These are phyloP conservation scores for Eurypyga helias DNA, from an alignment of 2,113 vertebrate species.

Conservation along the genomic window DNA sequence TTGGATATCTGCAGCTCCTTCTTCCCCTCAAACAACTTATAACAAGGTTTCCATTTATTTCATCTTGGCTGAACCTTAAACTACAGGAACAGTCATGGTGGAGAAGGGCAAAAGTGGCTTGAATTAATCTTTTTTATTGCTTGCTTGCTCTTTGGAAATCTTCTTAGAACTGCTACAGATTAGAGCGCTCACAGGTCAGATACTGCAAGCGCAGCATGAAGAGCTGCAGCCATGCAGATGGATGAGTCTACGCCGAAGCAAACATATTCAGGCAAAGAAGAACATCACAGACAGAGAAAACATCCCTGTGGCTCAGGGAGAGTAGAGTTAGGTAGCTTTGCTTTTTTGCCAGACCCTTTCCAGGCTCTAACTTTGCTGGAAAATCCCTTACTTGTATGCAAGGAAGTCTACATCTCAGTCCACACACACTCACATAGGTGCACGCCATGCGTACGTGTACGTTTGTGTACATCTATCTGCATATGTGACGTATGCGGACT, in stretches of 20 bases:
- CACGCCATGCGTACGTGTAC: rapidly evolving
- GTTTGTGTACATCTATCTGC: not conserved
- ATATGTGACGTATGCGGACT: not conserved
- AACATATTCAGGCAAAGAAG: not conserved
- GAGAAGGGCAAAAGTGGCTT: not conserved
- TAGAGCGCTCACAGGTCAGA: not conserved
- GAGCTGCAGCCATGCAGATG: not conserved
- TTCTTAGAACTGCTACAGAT: not conserved
- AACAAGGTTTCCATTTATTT: not conserved
- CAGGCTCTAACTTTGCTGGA: not conserved
- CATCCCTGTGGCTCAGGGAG: not conserved
- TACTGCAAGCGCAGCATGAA: not conserved
- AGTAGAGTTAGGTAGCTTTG: not conserved
- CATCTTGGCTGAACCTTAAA: not conserved
- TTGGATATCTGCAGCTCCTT: not conserved
- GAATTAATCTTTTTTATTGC: not conserved
- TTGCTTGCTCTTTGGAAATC: not conserved
- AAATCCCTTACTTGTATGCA: not conserved
- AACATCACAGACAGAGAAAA: not conserved
- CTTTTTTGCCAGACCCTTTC: not conserved
- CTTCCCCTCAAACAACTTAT: not conserved
- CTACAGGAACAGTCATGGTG: not conserved
- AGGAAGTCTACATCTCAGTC: not conserved
- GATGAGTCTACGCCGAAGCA: not conserved
- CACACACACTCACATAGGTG: not conserved